Evolutionary conservation across 1,140 invertebrate species (phyloP).

Genomic region (Medauroidea extradentata): DNA sequence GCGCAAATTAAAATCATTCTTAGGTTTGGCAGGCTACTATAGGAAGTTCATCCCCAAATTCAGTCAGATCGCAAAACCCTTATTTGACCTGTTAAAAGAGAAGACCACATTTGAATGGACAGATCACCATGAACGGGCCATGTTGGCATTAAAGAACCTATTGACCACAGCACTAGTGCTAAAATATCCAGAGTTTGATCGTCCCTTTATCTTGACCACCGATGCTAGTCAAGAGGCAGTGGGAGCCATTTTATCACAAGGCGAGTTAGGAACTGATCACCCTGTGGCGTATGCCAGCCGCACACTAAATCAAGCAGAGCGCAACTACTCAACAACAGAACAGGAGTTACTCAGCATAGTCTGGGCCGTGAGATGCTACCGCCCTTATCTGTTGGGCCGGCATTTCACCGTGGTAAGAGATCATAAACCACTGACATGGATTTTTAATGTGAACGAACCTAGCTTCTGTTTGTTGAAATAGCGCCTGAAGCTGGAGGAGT

Average conservation of each 20-base stretch:
- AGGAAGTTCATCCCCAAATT: too few relatives aligned
- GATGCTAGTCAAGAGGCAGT: conserved; percentile 20
- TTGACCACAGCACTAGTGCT: conserved; percentile 12
- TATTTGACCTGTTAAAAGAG: conserved; percentile 1
- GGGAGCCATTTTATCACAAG: conserved; percentile 19
- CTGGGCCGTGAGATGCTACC: too few relatives aligned
- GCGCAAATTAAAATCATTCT: conserved; percentile 23
- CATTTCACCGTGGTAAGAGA: too few relatives aligned
- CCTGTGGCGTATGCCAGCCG: conserved; percentile 34
- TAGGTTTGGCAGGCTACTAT: too few relatives aligned
- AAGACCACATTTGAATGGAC: neutral
- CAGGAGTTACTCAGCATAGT: too few relatives aligned
- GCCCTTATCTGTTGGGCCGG: too few relatives aligned
- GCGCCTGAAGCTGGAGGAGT: conserved; percentile 14
- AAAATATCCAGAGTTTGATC: conserved; percentile 14
- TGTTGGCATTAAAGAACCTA: conserved; percentile 7
- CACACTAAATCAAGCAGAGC: conserved; percentile 19
- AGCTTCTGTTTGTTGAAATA: conserved; percentile 17
- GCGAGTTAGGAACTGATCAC: conserved; percentile 20
- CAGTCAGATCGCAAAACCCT: neutral
- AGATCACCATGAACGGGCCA: conserved; percentile 7
- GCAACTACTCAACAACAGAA: too few relatives aligned
- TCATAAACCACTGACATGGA: too few relatives aligned
- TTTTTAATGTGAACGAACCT: conserved; percentile 20
- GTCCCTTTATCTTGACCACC: conserved; percentile 20